Conservation (phyloP, 2,797 vertebrate species). For the Xenopus petersii region DNA sequence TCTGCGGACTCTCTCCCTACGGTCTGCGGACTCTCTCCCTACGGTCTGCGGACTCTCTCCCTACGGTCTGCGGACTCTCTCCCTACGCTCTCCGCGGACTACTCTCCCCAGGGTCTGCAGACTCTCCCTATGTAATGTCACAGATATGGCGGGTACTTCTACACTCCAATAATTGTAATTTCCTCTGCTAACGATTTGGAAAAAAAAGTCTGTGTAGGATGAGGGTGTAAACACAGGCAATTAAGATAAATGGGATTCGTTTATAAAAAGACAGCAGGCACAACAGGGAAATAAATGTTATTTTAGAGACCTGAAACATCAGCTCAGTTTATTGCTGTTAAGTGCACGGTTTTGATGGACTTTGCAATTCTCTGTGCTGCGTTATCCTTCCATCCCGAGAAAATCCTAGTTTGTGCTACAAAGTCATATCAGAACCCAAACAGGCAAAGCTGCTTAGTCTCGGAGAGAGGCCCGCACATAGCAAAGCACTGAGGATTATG, state of each 20-base stretch:
- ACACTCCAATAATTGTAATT: no score
- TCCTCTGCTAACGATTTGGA: no score
- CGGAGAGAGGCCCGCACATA: background rate
- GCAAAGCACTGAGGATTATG: background rate
- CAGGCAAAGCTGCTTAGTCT: slow-evolving; percentile 5
- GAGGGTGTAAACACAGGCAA: background rate
- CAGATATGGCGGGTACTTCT: no score
- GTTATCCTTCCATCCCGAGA: background rate
- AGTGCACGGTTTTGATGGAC: background rate
- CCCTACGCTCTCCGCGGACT: no score
- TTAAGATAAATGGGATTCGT: background rate
- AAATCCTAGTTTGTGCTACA: background rate
- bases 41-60: no score
- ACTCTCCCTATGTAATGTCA: no score
- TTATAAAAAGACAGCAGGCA: background rate
- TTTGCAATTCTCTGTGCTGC: background rate
- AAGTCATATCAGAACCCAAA: background rate
- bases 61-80: no score
- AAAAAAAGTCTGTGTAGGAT: background rate
- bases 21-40: no score
- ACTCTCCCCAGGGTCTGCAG: no score
- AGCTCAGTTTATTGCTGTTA: background rate
- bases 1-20: no score
- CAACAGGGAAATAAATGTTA: background rate
- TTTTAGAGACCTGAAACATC: background rate